Evolutionary conservation across 1,140 invertebrate species (phyloP), one percentile per base, ranked within the genome.

Genomic region (Drosophila jambulina): DNA sequence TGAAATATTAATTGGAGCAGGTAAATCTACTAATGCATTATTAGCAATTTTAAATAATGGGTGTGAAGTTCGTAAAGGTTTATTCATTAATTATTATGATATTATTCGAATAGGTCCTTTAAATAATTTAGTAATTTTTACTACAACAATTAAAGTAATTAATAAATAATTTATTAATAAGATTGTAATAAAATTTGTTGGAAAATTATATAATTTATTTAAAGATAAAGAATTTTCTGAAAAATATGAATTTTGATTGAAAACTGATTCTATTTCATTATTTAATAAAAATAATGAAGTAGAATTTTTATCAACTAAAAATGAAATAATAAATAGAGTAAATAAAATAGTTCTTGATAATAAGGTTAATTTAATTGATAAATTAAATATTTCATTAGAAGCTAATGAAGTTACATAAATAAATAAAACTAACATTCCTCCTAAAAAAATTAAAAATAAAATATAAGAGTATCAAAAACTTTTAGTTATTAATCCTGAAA

Each of bases 21-120:
- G 95, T 85, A 95, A 80, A 82, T 93, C 93, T 88, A 95, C 93
- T 92, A 95, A 86, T 15, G 93, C 93, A 72, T 92, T 93, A 93
- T 94, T 94, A 70, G 94, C 88, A 74, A 80, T 80, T 78, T 80
- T 80, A 69, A 79, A 75, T 61, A 70, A 53, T 0, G 75, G 63
- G 4, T 78, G 59, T 0, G 59, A 74, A 13, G 59, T 69, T 80
- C 69, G 75, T 87, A 94, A 68, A 67, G 93, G 82, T 93, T 90
- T 93, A 91, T 91, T 92, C 92, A 93, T 93, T 93, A 91, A 77
- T 93, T 93, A 91, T 80, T 93, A 91, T 79, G 92, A 92, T 91
- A 91, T 93, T 87, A 92, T 78, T 68, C 93, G 93, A 69, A 94
- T 58, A 27, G 93, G 93, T 34, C 91, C 92, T 67, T 93, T 83